Percentiles rank a stretch among this genome's conserved stretches.
phyloP scores from a whole-genome alignment of 2,888 invertebrate species.

The Platycnemis pennipes region DNA sequence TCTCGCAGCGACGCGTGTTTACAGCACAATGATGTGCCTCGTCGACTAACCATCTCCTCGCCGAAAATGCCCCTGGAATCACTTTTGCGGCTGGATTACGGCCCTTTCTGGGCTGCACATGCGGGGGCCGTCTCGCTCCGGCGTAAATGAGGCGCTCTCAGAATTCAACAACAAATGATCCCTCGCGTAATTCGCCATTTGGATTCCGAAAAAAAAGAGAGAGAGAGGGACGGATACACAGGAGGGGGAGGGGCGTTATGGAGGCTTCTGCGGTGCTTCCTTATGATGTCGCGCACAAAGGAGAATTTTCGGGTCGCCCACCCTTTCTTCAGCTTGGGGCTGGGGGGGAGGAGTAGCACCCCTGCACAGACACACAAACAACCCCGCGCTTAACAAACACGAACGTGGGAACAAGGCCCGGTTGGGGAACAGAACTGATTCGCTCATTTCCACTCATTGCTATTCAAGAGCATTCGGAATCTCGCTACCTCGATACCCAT shows the following conservation, averaged over 20 bases:
- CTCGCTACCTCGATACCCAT: neutral
- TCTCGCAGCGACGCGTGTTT: too few species aligned
- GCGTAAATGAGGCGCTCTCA: neutral
- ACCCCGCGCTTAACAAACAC: neutral
- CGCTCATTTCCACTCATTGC: conserved; percentile 52
- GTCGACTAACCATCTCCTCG: too few species aligned
- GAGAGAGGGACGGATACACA: neutral
- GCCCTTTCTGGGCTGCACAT: neutral
- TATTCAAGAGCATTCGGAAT: conserved; percentile 45
- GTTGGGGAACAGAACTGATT: neutral
- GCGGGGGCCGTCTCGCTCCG: neutral
- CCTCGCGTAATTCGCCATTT: neutral
- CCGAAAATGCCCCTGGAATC: neutral
- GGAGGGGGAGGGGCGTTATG: too few species aligned
- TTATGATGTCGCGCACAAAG: neutral
- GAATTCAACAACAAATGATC: conserved; percentile 5
- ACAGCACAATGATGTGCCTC: too few species aligned
- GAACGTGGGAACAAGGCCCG: neutral
- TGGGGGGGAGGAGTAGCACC: neutral
- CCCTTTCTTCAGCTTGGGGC: neutral
- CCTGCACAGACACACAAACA: neutral
- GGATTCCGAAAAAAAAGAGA: neutral
- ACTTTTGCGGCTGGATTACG: neutral
- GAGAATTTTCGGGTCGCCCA: neutral
- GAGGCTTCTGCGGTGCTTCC: too few species aligned